phyloP scores from a whole-genome alignment of 2,888 invertebrate genomes.

The Lamproptera curius region DNA sequence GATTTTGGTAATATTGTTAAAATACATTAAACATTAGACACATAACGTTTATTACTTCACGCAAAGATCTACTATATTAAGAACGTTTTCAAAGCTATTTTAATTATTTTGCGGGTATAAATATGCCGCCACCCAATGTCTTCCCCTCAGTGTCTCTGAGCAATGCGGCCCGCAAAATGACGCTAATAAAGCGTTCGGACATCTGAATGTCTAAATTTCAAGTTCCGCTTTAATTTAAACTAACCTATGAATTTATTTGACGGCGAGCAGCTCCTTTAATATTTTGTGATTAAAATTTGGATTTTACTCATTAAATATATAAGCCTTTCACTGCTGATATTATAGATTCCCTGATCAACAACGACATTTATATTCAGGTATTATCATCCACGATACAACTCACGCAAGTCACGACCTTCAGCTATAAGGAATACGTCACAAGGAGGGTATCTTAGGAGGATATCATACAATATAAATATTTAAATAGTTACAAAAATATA shows the following conservation, averaged over 20 bases:
- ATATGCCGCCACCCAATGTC: slow-evolving; percentile 9
- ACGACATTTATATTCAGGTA: no score
- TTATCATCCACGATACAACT: no score
- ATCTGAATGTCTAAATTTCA: slow-evolving; percentile 11
- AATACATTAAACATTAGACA: no score
- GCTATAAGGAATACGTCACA: no score
- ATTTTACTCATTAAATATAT: background rate
- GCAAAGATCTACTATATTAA: background rate
- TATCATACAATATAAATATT: no score
- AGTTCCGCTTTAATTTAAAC: slow-evolving; percentile 10
- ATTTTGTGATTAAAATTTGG: background rate
- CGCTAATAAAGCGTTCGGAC: slow-evolving; percentile 11
- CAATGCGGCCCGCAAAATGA: slow-evolving; percentile 11
- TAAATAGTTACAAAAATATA: no score
- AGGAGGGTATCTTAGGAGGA: no score
- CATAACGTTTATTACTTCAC: no score
- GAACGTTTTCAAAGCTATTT: background rate
- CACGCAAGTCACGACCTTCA: no score
- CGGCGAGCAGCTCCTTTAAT: background rate
- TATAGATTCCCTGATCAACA: background rate
- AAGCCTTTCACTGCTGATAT: background rate
- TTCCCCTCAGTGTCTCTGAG: slow-evolving; percentile 2
- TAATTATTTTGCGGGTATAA: slow-evolving; percentile 4
- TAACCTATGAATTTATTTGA: slow-evolving; percentile 10
- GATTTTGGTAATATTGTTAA: no score